phyloP scores from a whole-genome alignment of 2,113 vertebrate genomes.

The Mirza zaza region DNA sequence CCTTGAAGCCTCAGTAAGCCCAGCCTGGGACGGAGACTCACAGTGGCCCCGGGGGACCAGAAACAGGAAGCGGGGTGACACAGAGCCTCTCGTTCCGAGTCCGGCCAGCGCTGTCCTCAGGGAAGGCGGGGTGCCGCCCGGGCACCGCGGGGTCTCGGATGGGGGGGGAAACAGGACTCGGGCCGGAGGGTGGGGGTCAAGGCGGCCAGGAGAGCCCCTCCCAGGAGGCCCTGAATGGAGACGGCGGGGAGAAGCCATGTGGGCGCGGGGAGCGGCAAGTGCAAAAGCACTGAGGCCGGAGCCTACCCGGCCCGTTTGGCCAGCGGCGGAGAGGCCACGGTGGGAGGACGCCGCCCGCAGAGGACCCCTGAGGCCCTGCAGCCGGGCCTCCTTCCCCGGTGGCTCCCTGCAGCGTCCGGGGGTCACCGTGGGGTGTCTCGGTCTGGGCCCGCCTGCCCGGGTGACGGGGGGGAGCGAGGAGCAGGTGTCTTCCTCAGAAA shows the following conservation, averaged over 20 bases:
- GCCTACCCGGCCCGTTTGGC: fast-evolving
- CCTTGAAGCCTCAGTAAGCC: neutral
- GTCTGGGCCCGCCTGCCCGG: neutral
- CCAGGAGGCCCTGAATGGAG: neutral
- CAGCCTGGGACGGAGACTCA: neutral
- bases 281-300: neutral
- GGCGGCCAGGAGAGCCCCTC: neutral
- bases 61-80: neutral
- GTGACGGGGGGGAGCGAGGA: neutral
- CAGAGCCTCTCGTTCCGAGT: neutral
- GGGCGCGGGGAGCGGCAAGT: fast-evolving
- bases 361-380: fast-evolving
- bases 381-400: neutral
- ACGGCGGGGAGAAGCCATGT: fast-evolving
- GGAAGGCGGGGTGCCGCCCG: fast-evolving
- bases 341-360: fast-evolving
- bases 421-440: neutral
- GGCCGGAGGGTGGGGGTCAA: fast-evolving
- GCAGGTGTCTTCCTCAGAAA: constrained; percentile 29
- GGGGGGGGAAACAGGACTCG: too few species aligned
- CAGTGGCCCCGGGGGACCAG: neutral
- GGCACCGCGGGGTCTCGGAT: fast-evolving
- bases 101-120: neutral
- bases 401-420: neutral
- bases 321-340: fast-evolving